phyloP scores from a whole-genome alignment of 1,140 invertebrate genomes.

The Spodoptera litura region DNA sequence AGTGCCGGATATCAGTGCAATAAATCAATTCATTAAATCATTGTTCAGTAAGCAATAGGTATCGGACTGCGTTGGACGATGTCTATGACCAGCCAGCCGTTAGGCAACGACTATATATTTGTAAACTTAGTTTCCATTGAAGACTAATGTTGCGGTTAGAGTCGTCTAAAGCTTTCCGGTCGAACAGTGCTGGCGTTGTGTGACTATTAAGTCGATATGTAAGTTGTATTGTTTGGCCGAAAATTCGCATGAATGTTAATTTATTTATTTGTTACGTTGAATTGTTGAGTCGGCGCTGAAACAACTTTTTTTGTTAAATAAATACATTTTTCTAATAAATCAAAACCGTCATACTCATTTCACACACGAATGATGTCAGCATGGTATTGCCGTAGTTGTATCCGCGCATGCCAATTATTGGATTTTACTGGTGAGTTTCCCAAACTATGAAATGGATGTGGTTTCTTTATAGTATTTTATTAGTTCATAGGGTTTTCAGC shows the following conservation, averaged over 20 bases:
- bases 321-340: constrained; percentile 81
- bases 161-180: constrained; percentile 49
- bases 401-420: constrained; percentile 81
- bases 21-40: constrained; percentile 47
- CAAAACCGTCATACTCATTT: constrained; percentile 77
- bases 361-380: constrained; percentile 83
- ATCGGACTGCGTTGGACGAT: constrained; percentile 38
- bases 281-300: constrained; percentile 80
- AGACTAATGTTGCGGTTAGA: constrained; percentile 36
- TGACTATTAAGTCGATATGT: constrained; percentile 70
- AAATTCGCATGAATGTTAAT: constrained; percentile 83
- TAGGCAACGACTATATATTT: constrained; percentile 24
- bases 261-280: constrained; percentile 82
- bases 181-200: constrained; percentile 71
- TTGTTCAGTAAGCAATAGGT: constrained; percentile 44
- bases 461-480: constrained; percentile 75
- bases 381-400: constrained; percentile 81
- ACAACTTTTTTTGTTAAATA: constrained; percentile 83
- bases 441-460: constrained; percentile 83
- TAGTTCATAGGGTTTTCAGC: constrained; percentile 64
- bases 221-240: constrained; percentile 80
- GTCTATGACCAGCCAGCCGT: constrained; percentile 25
- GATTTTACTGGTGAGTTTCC: constrained; percentile 81
- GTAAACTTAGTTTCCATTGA: constrained; percentile 43
- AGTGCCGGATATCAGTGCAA: constrained; percentile 57